Evolutionary conservation across 1,140 invertebrate genomes (phyloP).

Genomic region (Ctenoplectra terminalis): DNA sequence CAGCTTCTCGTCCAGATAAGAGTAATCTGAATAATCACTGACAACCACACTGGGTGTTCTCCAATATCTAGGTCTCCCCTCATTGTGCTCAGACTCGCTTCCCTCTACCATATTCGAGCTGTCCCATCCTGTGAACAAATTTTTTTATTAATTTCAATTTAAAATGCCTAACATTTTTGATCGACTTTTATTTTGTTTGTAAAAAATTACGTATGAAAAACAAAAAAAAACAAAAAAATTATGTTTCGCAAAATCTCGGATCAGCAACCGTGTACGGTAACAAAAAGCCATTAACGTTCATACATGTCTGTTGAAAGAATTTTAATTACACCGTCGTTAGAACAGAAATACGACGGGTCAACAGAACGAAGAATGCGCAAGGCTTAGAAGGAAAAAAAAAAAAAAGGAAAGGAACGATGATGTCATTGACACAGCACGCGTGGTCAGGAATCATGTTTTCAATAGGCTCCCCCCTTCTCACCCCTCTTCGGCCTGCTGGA

Average conservation of each 20-base stretch:
- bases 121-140: conserved; percentile 71
- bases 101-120: conserved; percentile 74
- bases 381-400: neutral
- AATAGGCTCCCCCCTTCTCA: neutral
- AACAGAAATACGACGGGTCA: neutral
- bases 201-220: neutral
- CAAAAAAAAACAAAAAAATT: neutral
- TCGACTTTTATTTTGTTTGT: neutral
- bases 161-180: neutral
- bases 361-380: neutral
- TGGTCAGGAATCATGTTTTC: conserved; percentile 26
- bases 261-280: neutral
- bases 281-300: neutral
- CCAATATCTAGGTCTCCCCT: conserved; percentile 84
- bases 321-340: neutral
- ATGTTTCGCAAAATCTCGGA: neutral
- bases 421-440: conserved; percentile 35
- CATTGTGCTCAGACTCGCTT: conserved; percentile 81
- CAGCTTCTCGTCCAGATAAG: conserved; percentile 77
- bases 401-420: conserved; percentile 16
- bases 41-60: conserved; percentile 92
- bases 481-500: neutral
- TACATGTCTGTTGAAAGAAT: neutral
- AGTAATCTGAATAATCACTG: conserved; percentile 91
- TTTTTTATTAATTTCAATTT: neutral